phyloP scores from a whole-genome alignment of 1,140 invertebrate genomes.

The Trichoplusia ni region DNA sequence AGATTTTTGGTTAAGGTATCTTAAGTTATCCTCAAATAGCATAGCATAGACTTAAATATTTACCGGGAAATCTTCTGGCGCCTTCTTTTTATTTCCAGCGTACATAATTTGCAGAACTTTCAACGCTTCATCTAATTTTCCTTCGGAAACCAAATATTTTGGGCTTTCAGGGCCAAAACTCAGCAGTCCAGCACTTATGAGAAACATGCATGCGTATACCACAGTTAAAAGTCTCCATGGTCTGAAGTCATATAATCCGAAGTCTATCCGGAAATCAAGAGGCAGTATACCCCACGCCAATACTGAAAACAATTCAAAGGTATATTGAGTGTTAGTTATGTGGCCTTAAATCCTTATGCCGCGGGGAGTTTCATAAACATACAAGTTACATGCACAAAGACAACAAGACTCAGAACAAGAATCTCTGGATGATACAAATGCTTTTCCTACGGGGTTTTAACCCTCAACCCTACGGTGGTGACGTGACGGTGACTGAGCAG shows the following conservation, averaged over 20 bases:
- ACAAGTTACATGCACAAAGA: no score
- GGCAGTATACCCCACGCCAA: conserved; percentile 85
- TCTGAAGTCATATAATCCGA: conserved; percentile 77
- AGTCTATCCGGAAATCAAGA: conserved; percentile 70
- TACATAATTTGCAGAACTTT: conserved; percentile 84
- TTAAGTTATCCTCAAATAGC: no score
- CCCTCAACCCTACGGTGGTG: no score
- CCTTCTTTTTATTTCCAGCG: conserved; percentile 82
- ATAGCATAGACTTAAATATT: no score
- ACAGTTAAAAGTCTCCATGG: conserved; percentile 85
- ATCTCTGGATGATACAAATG: no score
- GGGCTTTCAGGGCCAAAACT: conserved; percentile 87
- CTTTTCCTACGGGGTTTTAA: no score
- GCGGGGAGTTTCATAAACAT: no score
- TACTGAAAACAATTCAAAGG: conserved; percentile 71
- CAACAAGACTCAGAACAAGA: no score
- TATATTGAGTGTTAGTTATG: not conserved
- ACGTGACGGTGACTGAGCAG: no score
- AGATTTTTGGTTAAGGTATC: no score
- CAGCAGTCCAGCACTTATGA: conserved; percentile 79
- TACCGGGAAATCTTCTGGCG: conserved; percentile 63
- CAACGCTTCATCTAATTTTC: conserved; percentile 83
- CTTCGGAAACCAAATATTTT: conserved; percentile 86
- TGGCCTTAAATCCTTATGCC: no score
- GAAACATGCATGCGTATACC: conserved; percentile 62